Evolutionary conservation across 64 coral and sea anemone genomes (phyloP).

Genomic region (Montipora efflorescens): DNA sequence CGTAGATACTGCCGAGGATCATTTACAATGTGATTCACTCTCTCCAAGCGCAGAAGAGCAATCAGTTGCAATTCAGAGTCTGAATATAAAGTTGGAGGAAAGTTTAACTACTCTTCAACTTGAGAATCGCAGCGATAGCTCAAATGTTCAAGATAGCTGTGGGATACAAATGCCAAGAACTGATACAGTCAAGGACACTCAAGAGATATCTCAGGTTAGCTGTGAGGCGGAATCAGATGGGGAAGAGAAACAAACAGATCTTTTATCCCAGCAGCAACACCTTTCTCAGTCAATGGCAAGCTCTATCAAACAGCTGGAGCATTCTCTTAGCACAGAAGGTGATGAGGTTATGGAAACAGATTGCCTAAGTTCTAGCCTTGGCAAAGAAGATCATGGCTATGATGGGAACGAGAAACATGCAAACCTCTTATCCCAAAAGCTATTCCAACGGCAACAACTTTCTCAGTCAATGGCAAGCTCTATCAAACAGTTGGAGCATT

Average conservation of each 20-base stretch:
- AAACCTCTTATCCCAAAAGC: too few relatives aligned
- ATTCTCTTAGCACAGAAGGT: background rate
- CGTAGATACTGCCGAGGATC: background rate
- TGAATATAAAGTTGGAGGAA: background rate
- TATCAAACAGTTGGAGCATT: background rate
- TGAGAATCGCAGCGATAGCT: too few relatives aligned
- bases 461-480: background rate
- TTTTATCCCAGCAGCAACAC: background rate
- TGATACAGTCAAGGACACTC: background rate
- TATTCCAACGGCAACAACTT: background rate
- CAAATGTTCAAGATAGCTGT: too few relatives aligned
- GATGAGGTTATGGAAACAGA: background rate
- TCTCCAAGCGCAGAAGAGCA: background rate
- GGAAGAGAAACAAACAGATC: background rate
- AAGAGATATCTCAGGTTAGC: background rate
- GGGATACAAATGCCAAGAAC: too few relatives aligned
- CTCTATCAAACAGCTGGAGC: background rate
- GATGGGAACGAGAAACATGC: too few relatives aligned
- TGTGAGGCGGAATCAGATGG: background rate
- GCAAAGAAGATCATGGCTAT: background rate
- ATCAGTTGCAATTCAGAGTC: background rate
- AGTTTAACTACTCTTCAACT: too few relatives aligned
- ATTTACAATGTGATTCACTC: too few relatives aligned
- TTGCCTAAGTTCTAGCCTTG: background rate
- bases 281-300: background rate